These are phyloP conservation scores for Phyllotis vaccarum DNA, from an alignment of 2,797 vertebrate species.

Conservation along the genomic window DNA sequence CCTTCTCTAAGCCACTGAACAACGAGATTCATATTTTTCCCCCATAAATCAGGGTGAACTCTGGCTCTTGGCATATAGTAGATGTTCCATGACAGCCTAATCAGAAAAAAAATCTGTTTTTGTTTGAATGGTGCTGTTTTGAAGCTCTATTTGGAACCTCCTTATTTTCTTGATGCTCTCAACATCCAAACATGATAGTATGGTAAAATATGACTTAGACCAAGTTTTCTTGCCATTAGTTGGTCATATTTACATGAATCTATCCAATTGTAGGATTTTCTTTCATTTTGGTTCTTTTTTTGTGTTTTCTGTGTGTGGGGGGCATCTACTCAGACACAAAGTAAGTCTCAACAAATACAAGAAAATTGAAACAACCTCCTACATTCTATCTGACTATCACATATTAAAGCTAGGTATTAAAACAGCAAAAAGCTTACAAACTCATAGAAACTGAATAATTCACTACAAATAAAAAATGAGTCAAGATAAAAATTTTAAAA, in stretches of 20 bases:
- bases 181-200: background rate
- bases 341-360: background rate
- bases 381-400: background rate
- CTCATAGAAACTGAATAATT: background rate
- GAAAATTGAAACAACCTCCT: background rate
- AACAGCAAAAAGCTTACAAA: background rate
- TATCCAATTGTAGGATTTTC: background rate
- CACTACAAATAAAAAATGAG: background rate
- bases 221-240: background rate
- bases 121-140: background rate
- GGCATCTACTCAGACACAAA: background rate
- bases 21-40: background rate
- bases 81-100: background rate
- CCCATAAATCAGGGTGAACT: constrained; percentile 12
- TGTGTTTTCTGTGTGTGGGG: background rate
- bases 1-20: background rate
- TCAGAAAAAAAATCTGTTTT: background rate
- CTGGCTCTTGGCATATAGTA: background rate
- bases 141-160: background rate
- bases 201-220: background rate
- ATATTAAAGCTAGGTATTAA: background rate
- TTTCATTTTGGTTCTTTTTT: background rate
- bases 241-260: background rate
- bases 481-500: background rate
- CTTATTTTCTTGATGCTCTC: background rate